Evolutionary conservation across 2,113 vertebrate genomes (phyloP).

Genomic region (Lycaon pictus): DNA sequence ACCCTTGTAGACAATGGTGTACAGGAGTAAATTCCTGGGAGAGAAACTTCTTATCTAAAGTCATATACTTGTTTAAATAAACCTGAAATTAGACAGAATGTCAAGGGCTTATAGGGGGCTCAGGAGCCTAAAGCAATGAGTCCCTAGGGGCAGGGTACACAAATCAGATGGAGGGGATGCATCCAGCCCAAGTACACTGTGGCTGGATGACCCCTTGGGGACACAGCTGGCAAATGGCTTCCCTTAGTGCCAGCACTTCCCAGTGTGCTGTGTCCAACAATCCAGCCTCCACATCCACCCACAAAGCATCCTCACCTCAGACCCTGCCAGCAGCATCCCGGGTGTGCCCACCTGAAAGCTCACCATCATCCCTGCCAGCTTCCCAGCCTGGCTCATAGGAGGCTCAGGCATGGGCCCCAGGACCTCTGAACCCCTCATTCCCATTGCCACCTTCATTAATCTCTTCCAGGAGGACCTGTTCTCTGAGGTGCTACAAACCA

Average conservation of each 20-base stretch:
- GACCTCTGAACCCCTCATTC: not conserved
- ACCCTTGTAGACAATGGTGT: not conserved
- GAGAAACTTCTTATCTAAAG: constrained; percentile 14
- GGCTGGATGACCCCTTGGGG: not conserved
- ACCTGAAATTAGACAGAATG: not conserved
- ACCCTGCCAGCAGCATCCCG: not conserved
- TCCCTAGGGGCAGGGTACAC: not conserved
- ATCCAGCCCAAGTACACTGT: accelerated
- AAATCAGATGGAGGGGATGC: not conserved
- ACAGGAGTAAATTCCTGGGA: not conserved
- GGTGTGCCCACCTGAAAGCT: not conserved
- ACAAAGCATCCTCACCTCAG: not conserved
- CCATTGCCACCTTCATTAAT: not conserved
- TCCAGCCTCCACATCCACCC: not conserved
- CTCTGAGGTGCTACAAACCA: not conserved
- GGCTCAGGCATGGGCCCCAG: not conserved
- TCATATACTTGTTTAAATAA: not conserved
- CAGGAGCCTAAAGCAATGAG: not conserved
- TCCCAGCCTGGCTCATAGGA: not conserved
- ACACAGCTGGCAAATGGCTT: not conserved
- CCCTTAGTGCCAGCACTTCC: not conserved
- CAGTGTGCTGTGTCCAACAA: not conserved
- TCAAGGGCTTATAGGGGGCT: not conserved
- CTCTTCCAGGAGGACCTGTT: not conserved
- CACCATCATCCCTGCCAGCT: not conserved